Percentiles rank a stretch among this genome's conserved stretches.
phyloP scores from a whole-genome alignment of 2,888 invertebrate species.

The Drosophila pullipes region DNA sequence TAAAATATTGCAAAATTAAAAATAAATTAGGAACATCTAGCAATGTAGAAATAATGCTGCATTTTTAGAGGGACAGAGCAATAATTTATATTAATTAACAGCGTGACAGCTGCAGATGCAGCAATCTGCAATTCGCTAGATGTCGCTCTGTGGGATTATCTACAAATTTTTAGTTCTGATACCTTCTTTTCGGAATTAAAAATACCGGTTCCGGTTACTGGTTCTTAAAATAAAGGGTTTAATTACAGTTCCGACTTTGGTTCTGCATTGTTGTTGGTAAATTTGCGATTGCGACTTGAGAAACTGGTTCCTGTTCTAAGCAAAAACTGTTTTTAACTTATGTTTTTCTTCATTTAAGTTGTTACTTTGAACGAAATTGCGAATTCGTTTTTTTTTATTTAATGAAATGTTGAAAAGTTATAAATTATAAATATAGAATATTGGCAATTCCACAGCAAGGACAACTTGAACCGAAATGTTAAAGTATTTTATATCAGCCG shows the following conservation, averaged over 20 bases:
- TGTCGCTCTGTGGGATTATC: not conserved
- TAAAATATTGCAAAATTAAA: not conserved
- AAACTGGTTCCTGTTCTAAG: not conserved
- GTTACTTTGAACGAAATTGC: not conserved
- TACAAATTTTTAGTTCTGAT: not conserved
- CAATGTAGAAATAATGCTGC: too few relatives aligned
- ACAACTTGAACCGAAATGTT: not conserved
- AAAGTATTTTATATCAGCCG: not conserved
- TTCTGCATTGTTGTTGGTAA: not conserved
- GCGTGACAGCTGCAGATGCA: not conserved
- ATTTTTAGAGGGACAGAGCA: too few relatives aligned
- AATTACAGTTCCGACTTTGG: not conserved
- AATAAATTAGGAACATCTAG: too few relatives aligned
- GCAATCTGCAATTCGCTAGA: not conserved
- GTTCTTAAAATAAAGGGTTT: not conserved
- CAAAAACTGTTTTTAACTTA: not conserved
- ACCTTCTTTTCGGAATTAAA: not conserved
- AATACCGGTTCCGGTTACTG: not conserved
- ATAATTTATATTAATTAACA: not conserved
- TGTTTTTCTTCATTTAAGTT: not conserved
- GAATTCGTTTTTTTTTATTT: not conserved
- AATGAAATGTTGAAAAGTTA: not conserved
- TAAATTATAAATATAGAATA: not conserved
- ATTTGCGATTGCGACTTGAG: not conserved
- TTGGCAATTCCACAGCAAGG: not conserved